Evolutionary conservation across 1,140 invertebrate genomes (phyloP).

Genomic region (Reticulitermes speratus): DNA sequence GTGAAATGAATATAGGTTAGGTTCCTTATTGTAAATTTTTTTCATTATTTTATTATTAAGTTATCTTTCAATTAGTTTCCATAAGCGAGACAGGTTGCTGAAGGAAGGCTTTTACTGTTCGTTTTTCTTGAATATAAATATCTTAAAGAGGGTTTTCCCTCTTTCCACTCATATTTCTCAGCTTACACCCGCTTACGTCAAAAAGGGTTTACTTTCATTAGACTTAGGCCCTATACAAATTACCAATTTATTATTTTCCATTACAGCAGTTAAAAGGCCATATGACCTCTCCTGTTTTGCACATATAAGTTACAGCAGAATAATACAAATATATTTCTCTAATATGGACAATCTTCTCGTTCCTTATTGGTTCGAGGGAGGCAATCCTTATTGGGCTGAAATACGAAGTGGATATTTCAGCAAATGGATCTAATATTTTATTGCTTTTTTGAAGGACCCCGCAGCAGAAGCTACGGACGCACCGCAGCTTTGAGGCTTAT

Average conservation of each 20-base stretch:
- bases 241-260: not conserved
- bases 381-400: no score
- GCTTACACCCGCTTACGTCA: not conserved
- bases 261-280: not conserved
- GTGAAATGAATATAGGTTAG: not conserved
- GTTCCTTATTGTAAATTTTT: not conserved
- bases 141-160: not conserved
- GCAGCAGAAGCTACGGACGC: no score
- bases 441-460: no score
- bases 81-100: not conserved
- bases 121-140: not conserved
- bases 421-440: no score
- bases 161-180: no score
- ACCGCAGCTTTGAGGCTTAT: no score
- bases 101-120: not conserved
- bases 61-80: slow-evolving; percentile 28
- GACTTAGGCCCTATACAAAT: not conserved
- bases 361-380: no score
- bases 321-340: no score
- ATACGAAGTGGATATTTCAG: no score
- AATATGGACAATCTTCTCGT: no score
- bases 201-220: not conserved
- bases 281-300: not conserved
- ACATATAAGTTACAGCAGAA: no score
- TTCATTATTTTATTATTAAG: slow-evolving; percentile 14